Percentiles rank a stretch among this genome's conserved stretches.
Conservation (phyloP, 2,113 vertebrate genomes). For the Chaetorhynchus papuensis region DNA sequence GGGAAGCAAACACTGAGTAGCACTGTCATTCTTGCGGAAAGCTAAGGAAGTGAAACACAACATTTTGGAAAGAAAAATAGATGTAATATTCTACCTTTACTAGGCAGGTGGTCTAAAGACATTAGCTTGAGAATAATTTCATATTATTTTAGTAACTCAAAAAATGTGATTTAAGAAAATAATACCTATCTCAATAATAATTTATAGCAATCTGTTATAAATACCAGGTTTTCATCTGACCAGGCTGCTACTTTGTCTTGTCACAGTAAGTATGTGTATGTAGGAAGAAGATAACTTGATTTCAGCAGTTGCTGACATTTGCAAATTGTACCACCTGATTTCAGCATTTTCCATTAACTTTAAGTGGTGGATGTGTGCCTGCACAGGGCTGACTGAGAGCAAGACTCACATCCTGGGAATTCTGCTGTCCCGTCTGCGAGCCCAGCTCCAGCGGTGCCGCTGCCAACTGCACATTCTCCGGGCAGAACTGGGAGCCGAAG, state of each 20-base stretch:
- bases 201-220: not conserved
- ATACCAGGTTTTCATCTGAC: not conserved
- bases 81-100: not conserved
- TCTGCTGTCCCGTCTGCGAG: slow-evolving; percentile 73
- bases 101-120: not conserved
- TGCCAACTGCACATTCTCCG: slow-evolving; percentile 74
- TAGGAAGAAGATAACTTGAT: not conserved
- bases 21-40: not conserved
- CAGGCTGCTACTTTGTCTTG: not conserved
- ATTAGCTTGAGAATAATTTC: not conserved
- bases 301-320: not conserved
- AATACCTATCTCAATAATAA: not conserved
- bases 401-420: slow-evolving; percentile 85
- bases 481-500: slow-evolving; percentile 88
- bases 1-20: not conserved
- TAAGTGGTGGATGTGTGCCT: not conserved
- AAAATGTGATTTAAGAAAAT: not conserved
- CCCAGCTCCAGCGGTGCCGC: slow-evolving; percentile 73
- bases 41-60: not conserved
- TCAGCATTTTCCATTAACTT: not conserved
- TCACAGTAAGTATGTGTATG: not conserved
- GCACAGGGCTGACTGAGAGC: not conserved
- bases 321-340: not conserved
- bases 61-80: not conserved
- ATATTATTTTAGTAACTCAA: not conserved